These are phyloP conservation scores for Phrynocephalus guinanensis DNA, from an alignment of 2,797 vertebrate genomes.

Conservation along the genomic window DNA sequence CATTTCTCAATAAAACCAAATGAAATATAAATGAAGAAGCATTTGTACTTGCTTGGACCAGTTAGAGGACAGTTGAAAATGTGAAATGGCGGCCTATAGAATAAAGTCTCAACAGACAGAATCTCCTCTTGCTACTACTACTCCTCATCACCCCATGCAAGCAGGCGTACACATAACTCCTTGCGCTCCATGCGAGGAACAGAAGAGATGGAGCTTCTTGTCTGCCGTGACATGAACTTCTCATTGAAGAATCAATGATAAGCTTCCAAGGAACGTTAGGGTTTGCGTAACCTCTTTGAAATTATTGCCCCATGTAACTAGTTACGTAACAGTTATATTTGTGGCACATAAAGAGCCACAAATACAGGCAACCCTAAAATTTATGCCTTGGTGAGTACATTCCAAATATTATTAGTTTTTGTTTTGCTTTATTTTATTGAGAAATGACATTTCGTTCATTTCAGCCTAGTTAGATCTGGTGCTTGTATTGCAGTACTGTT, in stretches of 20 bases:
- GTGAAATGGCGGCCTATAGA: neutral
- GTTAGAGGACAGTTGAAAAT: neutral
- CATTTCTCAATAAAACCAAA: neutral
- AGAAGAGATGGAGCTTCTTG: neutral
- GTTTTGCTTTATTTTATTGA: no score
- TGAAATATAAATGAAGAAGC: neutral
- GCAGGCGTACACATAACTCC: neutral
- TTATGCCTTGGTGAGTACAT: neutral
- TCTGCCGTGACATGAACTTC: neutral
- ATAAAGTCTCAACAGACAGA: neutral
- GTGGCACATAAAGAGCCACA: neutral
- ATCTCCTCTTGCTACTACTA: neutral
- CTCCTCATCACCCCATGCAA: neutral
- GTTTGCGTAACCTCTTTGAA: neutral
- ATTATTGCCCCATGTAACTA: neutral
- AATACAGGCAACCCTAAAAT: neutral
- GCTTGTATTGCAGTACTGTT: no score
- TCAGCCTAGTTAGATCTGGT: no score
- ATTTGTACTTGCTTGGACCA: neutral
- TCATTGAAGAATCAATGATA: neutral
- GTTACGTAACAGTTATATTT: neutral
- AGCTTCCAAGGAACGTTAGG: neutral
- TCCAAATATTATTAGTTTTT: neutral
- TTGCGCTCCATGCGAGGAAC: neutral
- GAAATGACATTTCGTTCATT: no score